Evolutionary conservation across 1,140 invertebrate species (phyloP).

Genomic region (Sipha flava): DNA sequence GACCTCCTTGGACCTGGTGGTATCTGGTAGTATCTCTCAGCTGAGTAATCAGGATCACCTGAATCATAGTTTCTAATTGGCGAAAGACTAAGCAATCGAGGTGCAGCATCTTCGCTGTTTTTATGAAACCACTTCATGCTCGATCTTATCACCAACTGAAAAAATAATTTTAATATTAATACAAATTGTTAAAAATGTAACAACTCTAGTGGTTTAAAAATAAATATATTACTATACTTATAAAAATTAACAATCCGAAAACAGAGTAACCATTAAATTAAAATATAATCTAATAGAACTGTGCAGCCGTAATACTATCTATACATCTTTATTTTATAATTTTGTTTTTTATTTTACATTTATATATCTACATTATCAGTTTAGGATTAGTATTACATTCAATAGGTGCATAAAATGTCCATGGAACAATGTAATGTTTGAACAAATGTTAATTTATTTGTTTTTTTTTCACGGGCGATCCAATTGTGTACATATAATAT

Average conservation of each 20-base stretch:
- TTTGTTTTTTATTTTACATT: too few species aligned
- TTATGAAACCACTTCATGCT: constrained; percentile 29
- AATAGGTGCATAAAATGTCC: background rate
- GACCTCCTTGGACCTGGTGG: constrained; percentile 13
- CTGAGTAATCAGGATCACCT: constrained; percentile 4
- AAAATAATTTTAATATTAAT: background rate
- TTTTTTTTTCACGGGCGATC: background rate
- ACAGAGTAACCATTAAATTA: too few species aligned
- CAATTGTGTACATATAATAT: background rate
- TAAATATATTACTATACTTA: background rate
- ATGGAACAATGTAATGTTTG: background rate
- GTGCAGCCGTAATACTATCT: too few species aligned
- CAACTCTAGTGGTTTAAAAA: too few species aligned
- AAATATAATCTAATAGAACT: too few species aligned
- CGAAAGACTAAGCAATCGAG: constrained; percentile 15
- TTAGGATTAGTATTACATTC: background rate
- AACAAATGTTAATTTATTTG: background rate
- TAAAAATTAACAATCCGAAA: too few species aligned
- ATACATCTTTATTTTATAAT: too few species aligned
- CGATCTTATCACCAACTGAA: background rate
- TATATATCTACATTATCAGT: background rate
- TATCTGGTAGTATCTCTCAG: background rate
- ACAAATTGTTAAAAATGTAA: background rate
- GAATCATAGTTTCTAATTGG: constrained; percentile 7
- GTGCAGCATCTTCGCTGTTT: constrained; percentile 7